These are phyloP conservation scores for Keiferia lycopersicella DNA, from an alignment of 2,888 invertebrate species.

Conservation along the genomic window DNA sequence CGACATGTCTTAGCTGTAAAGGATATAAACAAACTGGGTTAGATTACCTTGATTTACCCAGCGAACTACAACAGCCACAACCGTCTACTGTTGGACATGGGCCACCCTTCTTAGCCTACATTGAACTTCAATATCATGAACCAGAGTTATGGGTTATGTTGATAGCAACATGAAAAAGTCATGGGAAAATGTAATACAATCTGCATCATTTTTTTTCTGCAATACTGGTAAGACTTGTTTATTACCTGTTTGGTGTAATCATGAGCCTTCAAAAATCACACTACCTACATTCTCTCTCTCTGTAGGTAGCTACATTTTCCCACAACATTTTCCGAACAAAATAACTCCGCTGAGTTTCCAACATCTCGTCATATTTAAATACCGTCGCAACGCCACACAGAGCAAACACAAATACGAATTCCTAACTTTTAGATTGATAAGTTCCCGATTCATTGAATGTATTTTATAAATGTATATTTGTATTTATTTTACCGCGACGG, in stretches of 20 bases:
- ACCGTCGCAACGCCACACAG: background rate
- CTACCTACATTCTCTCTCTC: background rate
- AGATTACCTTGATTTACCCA: too few species aligned
- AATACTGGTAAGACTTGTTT: too few species aligned
- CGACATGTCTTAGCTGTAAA: background rate
- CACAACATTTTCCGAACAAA: background rate
- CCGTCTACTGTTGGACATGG: too few species aligned
- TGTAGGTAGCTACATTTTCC: background rate
- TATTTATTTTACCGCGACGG: background rate
- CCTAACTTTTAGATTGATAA: conserved; percentile 12
- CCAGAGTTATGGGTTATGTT: too few species aligned
- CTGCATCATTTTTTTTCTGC: too few species aligned
- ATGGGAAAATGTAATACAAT: too few species aligned
- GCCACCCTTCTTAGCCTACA: too few species aligned
- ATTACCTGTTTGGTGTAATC: too few species aligned
- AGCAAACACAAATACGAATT: conserved; percentile 9
- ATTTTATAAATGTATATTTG: conserved; percentile 11
- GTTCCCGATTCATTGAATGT: background rate
- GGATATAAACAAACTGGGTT: conserved; percentile 10
- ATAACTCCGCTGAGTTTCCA: background rate
- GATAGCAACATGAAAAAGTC: too few species aligned
- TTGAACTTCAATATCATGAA: too few species aligned
- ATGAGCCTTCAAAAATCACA: background rate
- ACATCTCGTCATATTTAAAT: background rate
- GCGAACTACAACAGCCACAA: too few species aligned